Evolutionary conservation across 2,113 vertebrate species (phyloP), one percentile per base, ranked within the genome.

Genomic region (Okapia johnstoni): DNA sequence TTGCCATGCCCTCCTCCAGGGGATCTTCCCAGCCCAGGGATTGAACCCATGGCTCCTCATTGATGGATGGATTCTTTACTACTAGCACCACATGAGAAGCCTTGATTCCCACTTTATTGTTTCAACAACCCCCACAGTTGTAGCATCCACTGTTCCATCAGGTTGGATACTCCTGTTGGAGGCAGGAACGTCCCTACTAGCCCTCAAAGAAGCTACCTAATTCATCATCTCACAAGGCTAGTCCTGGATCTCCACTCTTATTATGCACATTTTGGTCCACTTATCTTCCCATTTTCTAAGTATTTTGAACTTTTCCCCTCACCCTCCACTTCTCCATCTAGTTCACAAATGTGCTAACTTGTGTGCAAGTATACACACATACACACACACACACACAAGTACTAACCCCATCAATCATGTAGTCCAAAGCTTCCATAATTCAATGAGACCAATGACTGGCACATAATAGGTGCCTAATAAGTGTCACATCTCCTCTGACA

Each of bases 391-490:
- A 30, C 83, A 77, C 85, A 66, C 30, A 5, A 17, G 21, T 8
- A 54, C 19, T 3, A 33, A 85, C 8, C 15, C 12, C 50, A n/a
- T 88, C 36, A 77, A 23, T 55, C 55, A 23, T 6, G 26, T 54
- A 70, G 81, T 80, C 6, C n/a, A 85, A 81, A 52, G 57, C 54
- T 40, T 91, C 36, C 1, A 0, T 91, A 85, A 93, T 94, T 93
- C 30, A 84, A 12, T 36, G 43, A 54, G 21, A 88, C 25, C 36
- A 79, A 70, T 57, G 55, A 36, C 19, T 54, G 36, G 33, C 10
- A 80, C 26, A 88, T 16, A 91, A 52, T 36, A 87, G 50, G 36
- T 93, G 61, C 28, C 93, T 94, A 70, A 90, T 76, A 95, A 84
- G 87, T 93, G n/a, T 48, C 30, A 76, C 11, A 60, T 81, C 57